These are phyloP conservation scores for Malaclemys terrapin DNA, from an alignment of 2,113 vertebrate species.

Conservation along the genomic window DNA sequence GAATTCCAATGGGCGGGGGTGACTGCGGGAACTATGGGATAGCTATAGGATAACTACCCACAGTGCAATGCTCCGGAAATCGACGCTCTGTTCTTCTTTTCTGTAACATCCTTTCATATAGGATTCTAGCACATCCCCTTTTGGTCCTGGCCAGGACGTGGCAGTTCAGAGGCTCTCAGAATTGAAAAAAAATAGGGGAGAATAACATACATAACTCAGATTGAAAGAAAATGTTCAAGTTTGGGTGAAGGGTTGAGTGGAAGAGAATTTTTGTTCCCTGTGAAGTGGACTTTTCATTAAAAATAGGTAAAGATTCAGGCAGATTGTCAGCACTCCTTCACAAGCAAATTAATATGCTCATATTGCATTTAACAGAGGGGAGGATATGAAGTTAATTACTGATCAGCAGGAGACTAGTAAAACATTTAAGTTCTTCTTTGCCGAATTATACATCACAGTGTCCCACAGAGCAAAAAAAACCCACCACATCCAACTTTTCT, in stretches of 20 bases:
- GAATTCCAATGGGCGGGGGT: too few relatives aligned
- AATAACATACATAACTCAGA: not conserved
- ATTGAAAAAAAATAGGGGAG: not conserved
- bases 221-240: not conserved
- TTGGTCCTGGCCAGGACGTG: not conserved
- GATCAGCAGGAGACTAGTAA: conserved; percentile 41
- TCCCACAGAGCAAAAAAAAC: conserved; percentile 7
- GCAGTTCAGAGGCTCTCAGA: not conserved
- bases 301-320: not conserved
- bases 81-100: not conserved
- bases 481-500: not conserved
- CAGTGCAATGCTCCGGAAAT: too few relatives aligned
- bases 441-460: not conserved
- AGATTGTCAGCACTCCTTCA: conserved; percentile 29
- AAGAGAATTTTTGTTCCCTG: not conserved
- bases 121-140: not conserved
- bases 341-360: conserved; percentile 51
- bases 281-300: not conserved
- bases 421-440: conserved; percentile 46
- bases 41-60: too few relatives aligned
- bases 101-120: not conserved
- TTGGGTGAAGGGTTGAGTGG: not conserved
- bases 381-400: conserved; percentile 55
- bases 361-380: conserved; percentile 21
- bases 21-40: too few relatives aligned